phyloP scores from a whole-genome alignment of 92 coral and sea anemone species.

The Micromussa lordhowensis region DNA sequence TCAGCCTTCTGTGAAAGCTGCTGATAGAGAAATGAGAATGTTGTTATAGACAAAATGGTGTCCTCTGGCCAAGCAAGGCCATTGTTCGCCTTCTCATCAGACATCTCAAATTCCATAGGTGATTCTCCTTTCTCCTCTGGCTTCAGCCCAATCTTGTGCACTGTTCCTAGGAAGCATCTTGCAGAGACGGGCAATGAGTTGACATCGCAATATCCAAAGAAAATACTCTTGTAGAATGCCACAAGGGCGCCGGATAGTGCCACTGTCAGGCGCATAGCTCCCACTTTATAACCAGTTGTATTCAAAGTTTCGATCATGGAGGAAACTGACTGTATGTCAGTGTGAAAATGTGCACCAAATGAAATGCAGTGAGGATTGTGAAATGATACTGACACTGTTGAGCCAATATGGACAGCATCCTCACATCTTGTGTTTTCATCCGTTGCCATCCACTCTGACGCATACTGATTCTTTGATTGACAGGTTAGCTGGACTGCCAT shows the following conservation, averaged over 20 bases:
- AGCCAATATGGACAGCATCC: not conserved
- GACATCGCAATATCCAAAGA: constrained; percentile 21
- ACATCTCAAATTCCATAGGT: constrained; percentile 14
- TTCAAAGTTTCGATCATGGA: constrained; percentile 76
- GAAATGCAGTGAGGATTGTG: constrained; percentile 44
- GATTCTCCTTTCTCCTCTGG: not conserved
- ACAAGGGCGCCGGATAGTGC: constrained; percentile 66
- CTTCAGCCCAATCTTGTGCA: not conserved
- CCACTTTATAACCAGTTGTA: constrained; percentile 38
- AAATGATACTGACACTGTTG: not conserved
- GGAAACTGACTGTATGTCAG: constrained; percentile 74
- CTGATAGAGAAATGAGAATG: constrained; percentile 66
- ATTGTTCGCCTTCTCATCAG: not conserved
- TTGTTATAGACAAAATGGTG: constrained; percentile 47
- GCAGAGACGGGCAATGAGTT: constrained; percentile 52
- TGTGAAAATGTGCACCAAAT: constrained; percentile 51
- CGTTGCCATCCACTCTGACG: constrained; percentile 3
- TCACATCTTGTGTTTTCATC: not conserved
- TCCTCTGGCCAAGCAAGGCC: constrained; percentile 62
- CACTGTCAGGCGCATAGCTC: constrained; percentile 73
- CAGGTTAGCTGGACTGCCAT: constrained; percentile 38
- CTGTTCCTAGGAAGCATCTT: constrained; percentile 49
- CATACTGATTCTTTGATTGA: constrained; percentile 5
- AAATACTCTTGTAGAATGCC: constrained; percentile 40
- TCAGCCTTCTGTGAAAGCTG: constrained; percentile 30